Conservation (phyloP, 2,113 vertebrate species). For the Chaetura pelagica region DNA sequence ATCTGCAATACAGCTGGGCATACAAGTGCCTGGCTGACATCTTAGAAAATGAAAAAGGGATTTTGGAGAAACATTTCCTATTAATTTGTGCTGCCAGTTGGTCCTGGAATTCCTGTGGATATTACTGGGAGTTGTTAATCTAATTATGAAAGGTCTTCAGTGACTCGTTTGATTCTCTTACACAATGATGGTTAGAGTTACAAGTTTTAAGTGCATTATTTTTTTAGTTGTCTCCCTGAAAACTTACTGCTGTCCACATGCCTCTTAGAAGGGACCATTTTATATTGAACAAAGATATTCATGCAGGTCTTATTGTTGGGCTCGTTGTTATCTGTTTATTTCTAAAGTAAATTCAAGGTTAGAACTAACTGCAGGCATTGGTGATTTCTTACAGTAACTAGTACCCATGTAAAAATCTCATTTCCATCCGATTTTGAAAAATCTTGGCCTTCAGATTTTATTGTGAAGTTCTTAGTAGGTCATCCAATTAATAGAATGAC, state of each 20-base stretch:
- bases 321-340: conserved; percentile 54
- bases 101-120: conserved; percentile 56
- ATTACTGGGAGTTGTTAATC: conserved; percentile 3
- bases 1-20: conserved; percentile 25
- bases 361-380: conserved; percentile 44
- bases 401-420: not conserved
- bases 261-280: not conserved
- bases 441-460: conserved; percentile 4
- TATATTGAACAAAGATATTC: conserved; percentile 7
- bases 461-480: conserved; percentile 2
- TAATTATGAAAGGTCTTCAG: conserved; percentile 52
- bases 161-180: not conserved
- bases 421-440: conserved; percentile 19
- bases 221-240: not conserved
- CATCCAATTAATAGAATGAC: conserved; percentile 13
- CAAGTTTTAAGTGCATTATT: not conserved
- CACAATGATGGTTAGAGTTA: not conserved
- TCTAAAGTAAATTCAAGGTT: conserved; percentile 59
- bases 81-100: conserved; percentile 30
- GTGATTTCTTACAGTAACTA: conserved; percentile 17
- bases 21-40: not conserved
- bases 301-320: conserved; percentile 28
- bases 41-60: conserved; percentile 50
- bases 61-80: conserved; percentile 48
- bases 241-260: not conserved